Conservation (phyloP, 2,888 invertebrate genomes). For the Meiosimyza platycephala region DNA sequence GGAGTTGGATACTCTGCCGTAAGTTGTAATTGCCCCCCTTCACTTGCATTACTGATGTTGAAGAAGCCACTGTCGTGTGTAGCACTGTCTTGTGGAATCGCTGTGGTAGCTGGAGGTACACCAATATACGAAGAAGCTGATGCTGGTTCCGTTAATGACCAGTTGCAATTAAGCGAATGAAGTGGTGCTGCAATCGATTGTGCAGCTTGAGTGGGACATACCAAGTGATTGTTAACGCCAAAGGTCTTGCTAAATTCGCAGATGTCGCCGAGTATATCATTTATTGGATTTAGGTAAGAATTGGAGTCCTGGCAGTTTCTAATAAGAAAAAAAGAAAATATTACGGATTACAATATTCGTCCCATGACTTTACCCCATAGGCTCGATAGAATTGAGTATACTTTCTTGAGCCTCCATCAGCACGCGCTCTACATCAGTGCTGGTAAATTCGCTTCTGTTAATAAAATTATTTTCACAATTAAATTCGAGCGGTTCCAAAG, state of each 20-base stretch:
- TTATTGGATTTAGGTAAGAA: conserved; percentile 32
- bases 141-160: not conserved
- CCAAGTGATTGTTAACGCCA: not conserved
- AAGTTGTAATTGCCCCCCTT: not conserved
- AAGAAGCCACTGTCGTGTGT: conserved; percentile 22
- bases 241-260: conserved; percentile 28
- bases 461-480: conserved; percentile 32
- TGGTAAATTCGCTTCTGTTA: conserved; percentile 29
- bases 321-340: not conserved
- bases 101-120: not conserved
- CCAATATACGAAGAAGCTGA: conserved; percentile 5
- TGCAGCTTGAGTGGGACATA: conserved; percentile 1
- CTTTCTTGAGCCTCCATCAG: conserved; percentile 31
- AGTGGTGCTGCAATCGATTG: not conserved
- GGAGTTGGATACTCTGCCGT: conserved; percentile 21
- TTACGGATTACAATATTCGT: not conserved
- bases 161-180: not conserved
- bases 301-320: conserved; percentile 24
- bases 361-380: conserved; percentile 4
- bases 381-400: conserved; percentile 20
- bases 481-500: conserved; percentile 28
- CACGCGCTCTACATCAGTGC: conserved; percentile 26
- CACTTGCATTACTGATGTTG: conserved; percentile 25
- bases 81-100: not conserved
- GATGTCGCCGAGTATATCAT: conserved; percentile 32